Base-by-base conservation (phyloP, 2,888 invertebrate genomes). In the Platerodrilus igneus region DNA sequence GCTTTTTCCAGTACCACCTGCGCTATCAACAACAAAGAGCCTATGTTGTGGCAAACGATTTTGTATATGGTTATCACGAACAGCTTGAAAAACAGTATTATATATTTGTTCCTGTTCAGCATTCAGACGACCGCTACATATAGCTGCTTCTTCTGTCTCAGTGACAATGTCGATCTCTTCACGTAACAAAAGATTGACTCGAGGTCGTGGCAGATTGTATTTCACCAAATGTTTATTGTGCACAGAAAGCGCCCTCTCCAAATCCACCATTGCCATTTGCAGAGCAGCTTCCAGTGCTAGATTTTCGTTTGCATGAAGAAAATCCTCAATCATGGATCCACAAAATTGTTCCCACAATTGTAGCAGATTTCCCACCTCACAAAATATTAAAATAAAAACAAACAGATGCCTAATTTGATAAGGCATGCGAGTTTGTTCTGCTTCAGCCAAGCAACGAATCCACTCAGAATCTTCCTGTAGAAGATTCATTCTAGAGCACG, bases 1-100 rank as follows among this genome's bases (percentile, higher is more conserved):
- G 2, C 67, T 69, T 52, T 70, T 69, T 2, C 66, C 68, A 11
- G 63, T 60, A 9, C 67, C 69, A 4, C 64, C 67, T 2, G 67
- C 63, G 8, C 63, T 67, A 50, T 69, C 67, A 10, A 19, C 9
- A 10, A 17, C 30, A 18, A 5, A 8, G 4, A 67, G 13, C 42
- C n/a, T n/a, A n/a, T n/a, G n/a, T n/a, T n/a, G n/a, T n/a, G 49
- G 41, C 41, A 50, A 19, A 18, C 21, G 38, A 34, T 35, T 13
- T 14, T 16, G 2, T 26, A 3, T 6, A 11, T 2, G 2, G 9
- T 33, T 20, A 2, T 36, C 32, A 20, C 21, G 3, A 8, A 30
- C 9, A 15, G 37, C 37, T 14, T 19, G 10, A 4, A 37, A 4
- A n/a, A 37, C 13, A 8, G 4, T 13, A n/a, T 22, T 7, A 5